A percentile compares a stretch with the other conserved stretches of the same genome.
Evolutionary conservation across 2,113 vertebrate genomes (phyloP).

Genomic region (Catagonus wagneri): DNA sequence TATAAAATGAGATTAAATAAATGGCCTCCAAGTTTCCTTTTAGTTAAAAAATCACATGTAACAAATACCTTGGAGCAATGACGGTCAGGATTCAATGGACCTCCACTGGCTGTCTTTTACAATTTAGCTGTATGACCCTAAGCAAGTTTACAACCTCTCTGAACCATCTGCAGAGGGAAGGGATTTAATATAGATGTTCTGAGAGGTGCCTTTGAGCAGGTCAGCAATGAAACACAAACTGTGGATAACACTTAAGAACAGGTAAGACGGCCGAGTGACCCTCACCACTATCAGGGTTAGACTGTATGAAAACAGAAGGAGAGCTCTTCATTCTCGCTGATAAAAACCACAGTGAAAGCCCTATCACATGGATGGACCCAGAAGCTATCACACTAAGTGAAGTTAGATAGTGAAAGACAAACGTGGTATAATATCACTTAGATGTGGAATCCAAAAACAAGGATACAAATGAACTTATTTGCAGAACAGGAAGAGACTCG

Average conservation of each 20-base stretch:
- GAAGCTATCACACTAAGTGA: no score
- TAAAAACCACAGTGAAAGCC: background rate
- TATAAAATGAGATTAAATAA: constrained; percentile 61
- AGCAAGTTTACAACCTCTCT: background rate
- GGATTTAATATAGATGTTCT: background rate
- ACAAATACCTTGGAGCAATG: background rate
- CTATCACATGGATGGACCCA: background rate
- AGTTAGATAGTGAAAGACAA: no score
- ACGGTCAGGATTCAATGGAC: background rate
- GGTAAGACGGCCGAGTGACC: background rate
- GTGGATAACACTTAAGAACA: background rate
- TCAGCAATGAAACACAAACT: background rate
- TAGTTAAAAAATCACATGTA: constrained; percentile 22
- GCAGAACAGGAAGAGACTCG: no score
- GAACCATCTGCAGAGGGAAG: background rate
- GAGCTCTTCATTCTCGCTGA: background rate
- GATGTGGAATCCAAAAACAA: no score
- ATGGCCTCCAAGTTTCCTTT: background rate
- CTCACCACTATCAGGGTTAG: background rate
- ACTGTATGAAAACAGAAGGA: background rate
- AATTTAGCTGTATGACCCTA: background rate
- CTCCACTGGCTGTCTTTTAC: background rate
- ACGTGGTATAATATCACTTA: no score
- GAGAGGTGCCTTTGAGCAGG: background rate
- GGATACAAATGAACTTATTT: no score